Conservation (phyloP, 2,113 vertebrate genomes). For the Dicrurus megarhynchus region DNA sequence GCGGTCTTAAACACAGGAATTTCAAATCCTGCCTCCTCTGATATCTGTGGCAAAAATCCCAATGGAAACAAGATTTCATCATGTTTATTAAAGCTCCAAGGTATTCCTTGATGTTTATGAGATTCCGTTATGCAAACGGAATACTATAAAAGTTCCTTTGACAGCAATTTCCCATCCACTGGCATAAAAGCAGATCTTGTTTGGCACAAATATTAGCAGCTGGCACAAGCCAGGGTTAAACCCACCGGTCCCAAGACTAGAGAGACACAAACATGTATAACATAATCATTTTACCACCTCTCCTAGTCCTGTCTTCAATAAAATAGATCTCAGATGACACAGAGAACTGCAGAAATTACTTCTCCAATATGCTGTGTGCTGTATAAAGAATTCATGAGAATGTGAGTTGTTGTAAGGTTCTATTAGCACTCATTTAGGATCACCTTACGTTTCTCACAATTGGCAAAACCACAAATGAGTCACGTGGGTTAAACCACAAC, state of each 20-base stretch:
- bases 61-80: not conserved
- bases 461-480: not conserved
- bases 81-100: not conserved
- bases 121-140: not conserved
- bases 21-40: not conserved
- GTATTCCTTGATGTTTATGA: not conserved
- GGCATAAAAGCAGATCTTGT: not conserved
- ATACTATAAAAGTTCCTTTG: not conserved
- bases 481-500: not conserved
- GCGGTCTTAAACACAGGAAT: not conserved
- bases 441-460: not conserved
- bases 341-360: not conserved
- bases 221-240: not conserved
- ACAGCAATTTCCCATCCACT: not conserved
- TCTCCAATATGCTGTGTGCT: not conserved
- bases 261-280: rapidly evolving
- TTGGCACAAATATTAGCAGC: not conserved
- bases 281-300: not conserved
- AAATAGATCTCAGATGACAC: not conserved
- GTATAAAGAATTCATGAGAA: not conserved
- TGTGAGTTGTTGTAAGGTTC: not conserved
- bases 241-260: not conserved
- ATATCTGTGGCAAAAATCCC: not conserved
- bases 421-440: not conserved
- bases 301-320: not conserved